Percentiles rank a stretch among this genome's conserved stretches.
phyloP scores from a whole-genome alignment of 2,888 invertebrate species.

The Drosophila mimica region DNA sequence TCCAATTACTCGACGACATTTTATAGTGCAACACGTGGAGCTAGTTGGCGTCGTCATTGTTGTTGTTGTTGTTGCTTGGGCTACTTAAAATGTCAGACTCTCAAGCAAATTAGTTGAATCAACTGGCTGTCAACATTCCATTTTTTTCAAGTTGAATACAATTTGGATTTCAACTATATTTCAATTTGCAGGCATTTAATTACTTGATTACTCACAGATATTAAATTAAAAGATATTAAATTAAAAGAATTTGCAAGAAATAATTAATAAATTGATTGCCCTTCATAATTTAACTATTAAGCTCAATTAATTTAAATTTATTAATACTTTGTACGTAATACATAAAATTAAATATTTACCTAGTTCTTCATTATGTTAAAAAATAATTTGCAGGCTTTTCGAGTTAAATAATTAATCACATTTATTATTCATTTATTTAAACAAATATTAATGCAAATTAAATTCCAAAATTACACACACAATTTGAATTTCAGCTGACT shows the following conservation, averaged over 20 bases:
- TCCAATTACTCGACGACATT: slow-evolving; percentile 55
- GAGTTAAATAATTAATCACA: neutral
- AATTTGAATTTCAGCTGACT: neutral
- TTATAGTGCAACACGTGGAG: slow-evolving; percentile 57
- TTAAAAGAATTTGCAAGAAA: neutral
- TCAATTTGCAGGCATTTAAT: slow-evolving; percentile 18
- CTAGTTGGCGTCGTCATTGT: slow-evolving; percentile 9
- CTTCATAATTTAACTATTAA: neutral
- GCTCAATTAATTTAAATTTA: neutral
- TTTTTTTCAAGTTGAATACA: neutral
- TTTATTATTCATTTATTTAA: neutral
- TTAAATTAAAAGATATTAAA: neutral
- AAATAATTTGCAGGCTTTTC: neutral
- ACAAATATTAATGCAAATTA: neutral
- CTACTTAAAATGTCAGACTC: slow-evolving; percentile 37
- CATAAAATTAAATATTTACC: neutral
- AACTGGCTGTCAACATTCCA: slow-evolving; percentile 37
- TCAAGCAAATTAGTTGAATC: slow-evolving; percentile 66
- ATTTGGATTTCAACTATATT: slow-evolving; percentile 23
- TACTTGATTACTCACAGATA: slow-evolving; percentile 15
- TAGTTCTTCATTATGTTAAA: neutral
- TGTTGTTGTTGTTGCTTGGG: slow-evolving; percentile 13
- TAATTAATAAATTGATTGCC: neutral
- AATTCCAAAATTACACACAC: neutral
- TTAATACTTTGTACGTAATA: neutral